Evolutionary conservation across 2,888 invertebrate genomes (phyloP).

Genomic region (Ceramica pisi): DNA sequence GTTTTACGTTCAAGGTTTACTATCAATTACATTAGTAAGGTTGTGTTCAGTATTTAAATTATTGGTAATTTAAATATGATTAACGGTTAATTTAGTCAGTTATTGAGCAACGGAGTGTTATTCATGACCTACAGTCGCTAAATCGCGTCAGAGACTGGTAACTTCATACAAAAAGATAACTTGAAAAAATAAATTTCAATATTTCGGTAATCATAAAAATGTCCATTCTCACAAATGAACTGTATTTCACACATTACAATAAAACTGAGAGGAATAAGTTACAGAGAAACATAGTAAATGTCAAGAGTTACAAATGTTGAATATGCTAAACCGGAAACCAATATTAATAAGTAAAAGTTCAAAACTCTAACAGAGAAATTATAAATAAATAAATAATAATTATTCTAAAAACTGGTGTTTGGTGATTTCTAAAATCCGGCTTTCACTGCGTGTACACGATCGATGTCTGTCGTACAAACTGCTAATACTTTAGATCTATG

Average conservation of each 20-base stretch:
- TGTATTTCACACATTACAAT: not conserved
- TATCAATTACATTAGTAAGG: conserved; percentile 28
- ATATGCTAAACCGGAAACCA: conserved; percentile 24
- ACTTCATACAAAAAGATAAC: not conserved
- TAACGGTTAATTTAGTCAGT: conserved; percentile 33
- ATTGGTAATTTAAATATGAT: conserved; percentile 35
- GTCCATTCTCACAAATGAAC: not conserved
- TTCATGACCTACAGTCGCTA: not conserved
- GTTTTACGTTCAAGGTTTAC: conserved; percentile 50
- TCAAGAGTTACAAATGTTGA: not conserved
- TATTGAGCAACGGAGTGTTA: conserved; percentile 44
- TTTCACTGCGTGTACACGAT: conserved; percentile 61
- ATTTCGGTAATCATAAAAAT: not conserved
- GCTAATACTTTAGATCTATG: conserved; percentile 41
- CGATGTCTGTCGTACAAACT: conserved; percentile 51
- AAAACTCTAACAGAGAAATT: conserved; percentile 35
- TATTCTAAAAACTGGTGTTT: conserved; percentile 60
- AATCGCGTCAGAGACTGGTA: not conserved
- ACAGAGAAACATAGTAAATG: not conserved
- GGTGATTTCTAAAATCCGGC: conserved; percentile 63
- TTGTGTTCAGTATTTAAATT: conserved; percentile 45
- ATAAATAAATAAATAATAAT: conserved; percentile 56
- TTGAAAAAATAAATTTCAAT: conserved; percentile 3
- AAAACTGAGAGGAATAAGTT: not conserved
- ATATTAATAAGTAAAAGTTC: conserved; percentile 52